Evolutionary conservation across 1,140 invertebrate species (phyloP).

Genomic region (Panulirus ornatus): DNA sequence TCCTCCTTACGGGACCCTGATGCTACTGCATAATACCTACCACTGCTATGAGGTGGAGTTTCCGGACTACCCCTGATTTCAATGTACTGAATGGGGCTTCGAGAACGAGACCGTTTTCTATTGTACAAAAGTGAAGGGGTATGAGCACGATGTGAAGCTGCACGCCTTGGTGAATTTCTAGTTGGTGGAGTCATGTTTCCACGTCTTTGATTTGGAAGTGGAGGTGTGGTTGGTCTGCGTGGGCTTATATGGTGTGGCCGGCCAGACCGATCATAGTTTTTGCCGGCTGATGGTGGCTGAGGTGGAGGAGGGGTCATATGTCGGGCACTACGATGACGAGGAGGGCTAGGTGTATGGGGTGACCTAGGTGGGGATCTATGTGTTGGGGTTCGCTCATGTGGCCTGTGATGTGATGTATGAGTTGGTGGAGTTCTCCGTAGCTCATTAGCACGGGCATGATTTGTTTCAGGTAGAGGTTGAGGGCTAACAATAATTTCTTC

Average conservation of each 20-base stretch:
- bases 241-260: constrained; percentile 64
- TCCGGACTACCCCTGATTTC: constrained; percentile 57
- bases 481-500: constrained; percentile 53
- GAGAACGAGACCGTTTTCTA: constrained; percentile 56
- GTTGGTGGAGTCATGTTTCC: constrained; percentile 60
- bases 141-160: constrained; percentile 50
- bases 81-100: constrained; percentile 52
- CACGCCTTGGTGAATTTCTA: constrained; percentile 58
- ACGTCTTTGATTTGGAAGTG: constrained; percentile 60
- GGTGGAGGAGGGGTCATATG: constrained; percentile 41
- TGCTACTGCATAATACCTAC: constrained; percentile 64
- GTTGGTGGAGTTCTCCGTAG: constrained; percentile 47
- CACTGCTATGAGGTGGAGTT: constrained; percentile 64
- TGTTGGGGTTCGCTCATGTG: constrained; percentile 38
- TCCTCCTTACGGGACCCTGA: constrained; percentile 58
- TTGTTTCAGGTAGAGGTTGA: constrained; percentile 53
- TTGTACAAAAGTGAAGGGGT: constrained; percentile 44
- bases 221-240: constrained; percentile 56
- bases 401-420: constrained; percentile 43
- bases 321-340: constrained; percentile 46
- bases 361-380: constrained; percentile 42
- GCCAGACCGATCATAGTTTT: constrained; percentile 60
- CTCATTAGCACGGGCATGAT: constrained; percentile 56
- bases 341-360: constrained; percentile 52
- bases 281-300: constrained; percentile 36